Evolutionary conservation across 2,113 vertebrate genomes (phyloP).

Genomic region (Triplophysa siluroides): DNA sequence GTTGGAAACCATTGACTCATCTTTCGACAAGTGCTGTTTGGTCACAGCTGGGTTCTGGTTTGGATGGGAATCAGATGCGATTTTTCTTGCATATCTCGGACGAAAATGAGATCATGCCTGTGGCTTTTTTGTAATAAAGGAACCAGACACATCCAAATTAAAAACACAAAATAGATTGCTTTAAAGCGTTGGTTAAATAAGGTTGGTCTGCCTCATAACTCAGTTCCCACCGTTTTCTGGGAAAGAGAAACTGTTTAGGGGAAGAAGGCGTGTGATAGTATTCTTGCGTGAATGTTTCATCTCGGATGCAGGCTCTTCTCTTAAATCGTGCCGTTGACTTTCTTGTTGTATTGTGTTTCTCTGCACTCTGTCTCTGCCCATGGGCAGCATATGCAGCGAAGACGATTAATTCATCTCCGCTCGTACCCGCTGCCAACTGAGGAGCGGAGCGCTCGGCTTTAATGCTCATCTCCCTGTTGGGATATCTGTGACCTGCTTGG

Average conservation of each 20-base stretch:
- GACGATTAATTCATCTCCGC: constrained; percentile 57
- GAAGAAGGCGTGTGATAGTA: neutral
- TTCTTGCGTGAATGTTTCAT: neutral
- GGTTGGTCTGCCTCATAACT: neutral
- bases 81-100: neutral
- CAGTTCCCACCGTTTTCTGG: too few species aligned
- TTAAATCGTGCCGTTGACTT: constrained; percentile 50
- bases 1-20: neutral
- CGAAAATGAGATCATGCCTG: constrained; percentile 1
- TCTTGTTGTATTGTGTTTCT: constrained; percentile 56
- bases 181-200: constrained; percentile 1
- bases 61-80: constrained; percentile 28
- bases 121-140: neutral
- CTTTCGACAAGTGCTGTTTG: neutral
- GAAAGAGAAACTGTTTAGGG: neutral
- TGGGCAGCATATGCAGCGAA: constrained; percentile 46
- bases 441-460: constrained; percentile 48
- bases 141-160: neutral
- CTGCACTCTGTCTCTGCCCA: constrained; percentile 42
- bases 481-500: constrained; percentile 56
- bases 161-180: too few species aligned
- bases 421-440: constrained; percentile 53
- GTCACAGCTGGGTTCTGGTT: neutral
- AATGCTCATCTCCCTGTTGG: constrained; percentile 48
- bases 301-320: constrained; percentile 38